These are phyloP conservation scores for Platalea minor DNA, from an alignment of 2,797 vertebrate genomes.

Conservation along the genomic window DNA sequence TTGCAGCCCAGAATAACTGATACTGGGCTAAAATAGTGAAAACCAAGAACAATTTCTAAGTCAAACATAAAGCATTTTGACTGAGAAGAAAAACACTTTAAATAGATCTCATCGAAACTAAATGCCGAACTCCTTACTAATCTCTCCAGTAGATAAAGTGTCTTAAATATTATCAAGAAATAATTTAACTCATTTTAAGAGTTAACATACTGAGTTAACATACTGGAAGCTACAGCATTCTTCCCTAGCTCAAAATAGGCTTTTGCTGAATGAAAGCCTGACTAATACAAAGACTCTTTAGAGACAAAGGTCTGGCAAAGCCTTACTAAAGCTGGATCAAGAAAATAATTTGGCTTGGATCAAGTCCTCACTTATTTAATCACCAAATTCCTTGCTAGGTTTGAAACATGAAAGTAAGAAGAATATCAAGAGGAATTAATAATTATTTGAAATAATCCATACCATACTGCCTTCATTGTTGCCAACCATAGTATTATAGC, in stretches of 20 bases:
- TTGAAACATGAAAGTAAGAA: background rate
- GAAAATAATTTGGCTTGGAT: background rate
- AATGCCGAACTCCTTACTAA: background rate
- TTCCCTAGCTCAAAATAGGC: background rate
- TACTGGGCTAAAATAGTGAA: background rate
- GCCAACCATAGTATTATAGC: conserved; percentile 98
- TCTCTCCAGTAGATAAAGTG: background rate
- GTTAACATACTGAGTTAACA: background rate
- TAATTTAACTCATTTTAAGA: background rate
- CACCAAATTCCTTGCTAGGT: background rate
- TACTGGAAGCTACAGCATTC: background rate
- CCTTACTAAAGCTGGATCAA: background rate
- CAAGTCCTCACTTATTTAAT: background rate
- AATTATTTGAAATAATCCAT: conserved; percentile 46
- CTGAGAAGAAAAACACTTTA: background rate
- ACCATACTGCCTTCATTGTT: conserved; percentile 99
- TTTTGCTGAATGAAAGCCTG: conserved; percentile 4
- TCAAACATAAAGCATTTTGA: background rate
- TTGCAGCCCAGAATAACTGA: background rate
- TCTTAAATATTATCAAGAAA: background rate
- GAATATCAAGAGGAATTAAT: background rate
- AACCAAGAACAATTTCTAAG: background rate
- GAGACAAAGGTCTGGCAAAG: background rate
- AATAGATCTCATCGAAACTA: background rate
- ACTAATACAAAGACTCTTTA: background rate